Percentiles rank a stretch among this genome's conserved stretches.
Conservation (phyloP, 2,888 invertebrate genomes). For the Phengaris alcon region DNA sequence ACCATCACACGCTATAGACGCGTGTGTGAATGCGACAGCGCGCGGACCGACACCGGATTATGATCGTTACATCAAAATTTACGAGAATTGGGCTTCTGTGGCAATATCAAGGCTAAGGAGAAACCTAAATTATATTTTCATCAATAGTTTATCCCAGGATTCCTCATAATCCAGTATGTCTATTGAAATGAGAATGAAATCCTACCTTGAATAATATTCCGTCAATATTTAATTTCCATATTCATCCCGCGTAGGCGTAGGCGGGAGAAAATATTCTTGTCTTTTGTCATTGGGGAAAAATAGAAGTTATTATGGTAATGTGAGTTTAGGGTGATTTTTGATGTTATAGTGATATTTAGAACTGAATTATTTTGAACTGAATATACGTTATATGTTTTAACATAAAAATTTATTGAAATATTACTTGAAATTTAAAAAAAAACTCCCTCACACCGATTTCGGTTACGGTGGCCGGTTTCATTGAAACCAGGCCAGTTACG, state of each 20-base stretch:
- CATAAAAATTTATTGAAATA: too few species aligned
- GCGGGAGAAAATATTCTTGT: slow-evolving; percentile 1
- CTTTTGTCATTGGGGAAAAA: not conserved
- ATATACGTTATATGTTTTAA: not conserved
- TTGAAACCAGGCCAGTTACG: too few species aligned
- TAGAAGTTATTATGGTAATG: slow-evolving; percentile 1
- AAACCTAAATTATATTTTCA: not conserved
- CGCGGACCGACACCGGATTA: too few species aligned
- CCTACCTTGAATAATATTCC: not conserved
- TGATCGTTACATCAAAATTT: too few species aligned
- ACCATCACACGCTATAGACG: too few species aligned
- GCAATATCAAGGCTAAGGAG: too few species aligned
- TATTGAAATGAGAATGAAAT: not conserved
- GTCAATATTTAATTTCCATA: slow-evolving; percentile 10
- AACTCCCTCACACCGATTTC: too few species aligned
- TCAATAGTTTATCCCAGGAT: not conserved
- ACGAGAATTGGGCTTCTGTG: too few species aligned
- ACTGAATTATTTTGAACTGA: too few species aligned
- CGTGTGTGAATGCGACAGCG: too few species aligned
- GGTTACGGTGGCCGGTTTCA: too few species aligned
- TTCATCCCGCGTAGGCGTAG: not conserved
- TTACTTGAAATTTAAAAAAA: too few species aligned
- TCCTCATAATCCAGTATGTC: not conserved
- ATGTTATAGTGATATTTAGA: not conserved
- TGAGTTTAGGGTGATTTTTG: not conserved